Evolutionary conservation across 2,888 invertebrate species (phyloP), one percentile per base, ranked within the genome.

Genomic region (Diploptera punctata): DNA sequence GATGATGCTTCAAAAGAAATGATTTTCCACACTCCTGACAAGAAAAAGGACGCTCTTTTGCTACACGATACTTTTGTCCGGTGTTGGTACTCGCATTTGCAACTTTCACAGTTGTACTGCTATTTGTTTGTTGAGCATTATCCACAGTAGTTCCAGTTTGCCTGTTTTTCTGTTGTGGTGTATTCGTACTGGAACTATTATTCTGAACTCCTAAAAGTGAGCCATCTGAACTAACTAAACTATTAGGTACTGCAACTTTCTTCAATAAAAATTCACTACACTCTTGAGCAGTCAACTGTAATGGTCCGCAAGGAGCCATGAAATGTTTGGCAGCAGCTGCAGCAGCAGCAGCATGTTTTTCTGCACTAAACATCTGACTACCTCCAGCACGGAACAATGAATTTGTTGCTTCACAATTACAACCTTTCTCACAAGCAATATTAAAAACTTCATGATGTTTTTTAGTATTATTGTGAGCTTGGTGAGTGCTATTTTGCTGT

Each of bases 181-280:
- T 69, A 33, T 54, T 69, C 9, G 62, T 43, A 24, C 61, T 47
- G n/a, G 43, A 21, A 18, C 44, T n/a, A 69, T 29, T 69, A 24
- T 54, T 31, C 26, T 43, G 65, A 3, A 33, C 33, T 7, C 62
- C 61, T 21, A 69, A 16, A 47, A 60, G 29, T 26, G 70, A n/a
- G 31, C 18, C 26, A 47, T 72, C 72, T 57, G 62, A 31, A 7
- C 61, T 68, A 18, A 68, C 9, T 7, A 74, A 13, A 68, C 67
- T 70, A 43, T 60, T 70, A 9, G 72, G 68, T 33, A 91, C 91
- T 0, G 91, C 85, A 1, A 92, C 92, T 76, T 92, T 84, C 80
- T 92, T 92, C 89, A 92, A 90, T 76, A 92, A 83, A 75, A 92
- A 91, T 82, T 92, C 91, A 82, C 91, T 91, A 84, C 91, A 92